Evolutionary conservation across 1,140 invertebrate species (phyloP), one percentile per base, ranked within the genome.

Genomic region (Ceratitis capitata): DNA sequence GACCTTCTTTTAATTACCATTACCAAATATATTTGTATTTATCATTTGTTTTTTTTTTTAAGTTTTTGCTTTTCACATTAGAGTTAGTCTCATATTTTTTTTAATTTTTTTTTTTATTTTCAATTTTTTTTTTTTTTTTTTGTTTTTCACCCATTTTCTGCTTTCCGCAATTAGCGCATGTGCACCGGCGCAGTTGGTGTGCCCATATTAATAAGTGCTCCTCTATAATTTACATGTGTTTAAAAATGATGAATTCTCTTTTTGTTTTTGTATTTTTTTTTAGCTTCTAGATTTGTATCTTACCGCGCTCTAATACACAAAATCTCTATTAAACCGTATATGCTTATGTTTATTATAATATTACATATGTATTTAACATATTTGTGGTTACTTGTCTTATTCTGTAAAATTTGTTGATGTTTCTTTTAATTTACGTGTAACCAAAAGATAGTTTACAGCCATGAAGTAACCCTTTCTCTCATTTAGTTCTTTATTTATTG

Each of bases 221-320:
- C 56, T 29, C n/a, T n/a, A n/a, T n/a, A n/a, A n/a, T n/a, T n/a
- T n/a, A n/a, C n/a, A n/a, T n/a, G n/a, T n/a, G n/a, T n/a, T n/a
- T n/a, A n/a, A n/a, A n/a, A n/a, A n/a, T n/a, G n/a, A n/a, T n/a
- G n/a, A n/a, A n/a, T 47, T n/a, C 39, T 23, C 26, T 23, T 35
- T 32, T n/a, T 26, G 39, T 14, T 45, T 42, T 16, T 42, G 29
- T 23, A 16, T 47, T 42, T 16, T 35, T 10, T 78, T 78, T 35
- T 19, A 32, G 69, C 69, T 78, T 78, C 10, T 78, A 78, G 69
- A 78, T 78, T 45, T 78, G 1, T 23, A 78, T 78, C 69, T 39
- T 45, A 78, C 12, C 26, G 35, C 39, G 69, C 69, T 78, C 69
- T 78, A 45, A 78, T 47, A 78, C 42, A 78, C 69, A 45, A 78